Conservation (phyloP, 2,888 invertebrate species). For the Thecocarcelia acutangulata region DNA sequence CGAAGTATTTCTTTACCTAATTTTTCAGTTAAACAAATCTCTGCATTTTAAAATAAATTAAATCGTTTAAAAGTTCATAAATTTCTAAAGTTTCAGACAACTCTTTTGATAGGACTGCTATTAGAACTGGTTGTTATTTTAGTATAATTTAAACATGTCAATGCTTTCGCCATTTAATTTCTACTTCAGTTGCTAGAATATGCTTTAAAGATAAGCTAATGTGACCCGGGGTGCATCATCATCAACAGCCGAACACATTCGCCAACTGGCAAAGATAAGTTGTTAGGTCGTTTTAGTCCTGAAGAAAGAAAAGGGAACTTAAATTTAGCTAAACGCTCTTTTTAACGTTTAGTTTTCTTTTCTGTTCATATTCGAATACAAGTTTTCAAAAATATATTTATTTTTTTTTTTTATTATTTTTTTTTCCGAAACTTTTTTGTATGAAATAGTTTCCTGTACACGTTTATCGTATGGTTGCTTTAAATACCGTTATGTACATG, state of each 20-base stretch:
- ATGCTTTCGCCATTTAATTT: constrained; percentile 1
- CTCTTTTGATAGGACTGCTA: constrained; percentile 16
- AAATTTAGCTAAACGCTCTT: constrained; percentile 62
- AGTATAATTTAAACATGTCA: constrained; percentile 37
- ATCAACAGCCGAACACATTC: constrained; percentile 47
- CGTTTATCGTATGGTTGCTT: constrained; percentile 58
- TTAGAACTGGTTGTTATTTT: constrained; percentile 11
- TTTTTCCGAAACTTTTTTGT: constrained; percentile 16
- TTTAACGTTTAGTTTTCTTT: constrained; percentile 48
- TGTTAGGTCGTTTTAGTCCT: constrained; percentile 23
- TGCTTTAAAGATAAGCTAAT: constrained; percentile 77
- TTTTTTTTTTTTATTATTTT: constrained; percentile 3
- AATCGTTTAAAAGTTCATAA: too few relatives aligned
- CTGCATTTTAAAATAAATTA: too few relatives aligned
- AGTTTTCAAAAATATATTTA: neutral
- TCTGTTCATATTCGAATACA: constrained; percentile 25
- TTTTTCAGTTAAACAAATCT: too few relatives aligned
- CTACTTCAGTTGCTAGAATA: constrained; percentile 31
- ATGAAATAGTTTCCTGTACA: constrained; percentile 64
- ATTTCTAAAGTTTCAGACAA: neutral
- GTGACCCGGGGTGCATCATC: constrained; percentile 72
- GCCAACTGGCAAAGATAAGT: constrained; percentile 1
- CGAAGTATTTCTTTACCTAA: too few relatives aligned
- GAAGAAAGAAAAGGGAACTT: neutral
- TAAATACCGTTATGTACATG: constrained; percentile 18